Percentiles rank a stretch among this genome's conserved stretches.
phyloP scores from a whole-genome alignment of 2,888 invertebrate species.

The Aromia moschata region DNA sequence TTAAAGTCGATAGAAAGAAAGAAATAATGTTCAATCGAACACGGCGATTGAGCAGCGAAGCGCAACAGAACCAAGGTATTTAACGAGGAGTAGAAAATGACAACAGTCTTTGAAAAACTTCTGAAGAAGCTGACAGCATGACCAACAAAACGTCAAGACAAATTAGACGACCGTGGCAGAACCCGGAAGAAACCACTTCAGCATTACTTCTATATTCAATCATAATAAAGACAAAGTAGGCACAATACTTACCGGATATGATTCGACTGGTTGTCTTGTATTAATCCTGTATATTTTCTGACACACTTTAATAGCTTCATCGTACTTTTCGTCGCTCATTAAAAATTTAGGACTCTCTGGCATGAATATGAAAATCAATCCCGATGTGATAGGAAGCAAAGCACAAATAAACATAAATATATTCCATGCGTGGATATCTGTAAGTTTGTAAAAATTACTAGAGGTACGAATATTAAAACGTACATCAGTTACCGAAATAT shows the following conservation, averaged over 20 bases:
- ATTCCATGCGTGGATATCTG: conserved; percentile 70
- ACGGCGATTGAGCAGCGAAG: too few species aligned
- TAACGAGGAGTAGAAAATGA: too few species aligned
- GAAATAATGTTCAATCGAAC: too few species aligned
- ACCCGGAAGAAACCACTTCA: too few species aligned
- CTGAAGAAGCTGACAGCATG: too few species aligned
- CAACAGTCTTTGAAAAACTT: too few species aligned
- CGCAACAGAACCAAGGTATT: too few species aligned
- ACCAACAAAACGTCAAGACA: too few species aligned
- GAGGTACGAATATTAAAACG: background rate
- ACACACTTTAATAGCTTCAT: conserved; percentile 72
- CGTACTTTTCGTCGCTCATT: conserved; percentile 73
- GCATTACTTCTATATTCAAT: too few species aligned
- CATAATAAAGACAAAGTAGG: too few species aligned
- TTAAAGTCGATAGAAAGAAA: too few species aligned
- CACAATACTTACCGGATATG: conserved; percentile 9
- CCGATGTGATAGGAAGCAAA: conserved; percentile 73
- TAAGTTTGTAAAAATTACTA: background rate
- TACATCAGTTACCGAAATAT: conserved; percentile 12
- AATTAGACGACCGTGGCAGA: too few species aligned
- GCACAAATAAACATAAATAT: conserved; percentile 69
- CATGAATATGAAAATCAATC: conserved; percentile 67
- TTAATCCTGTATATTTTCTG: conserved; percentile 72
- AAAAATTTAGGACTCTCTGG: conserved; percentile 85
- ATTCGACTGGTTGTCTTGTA: conserved; percentile 57